A percentile compares a stretch with the other conserved stretches of the same genome.
Evolutionary conservation across 1,140 invertebrate genomes (phyloP).

Genomic region (Subanguina moxae): DNA sequence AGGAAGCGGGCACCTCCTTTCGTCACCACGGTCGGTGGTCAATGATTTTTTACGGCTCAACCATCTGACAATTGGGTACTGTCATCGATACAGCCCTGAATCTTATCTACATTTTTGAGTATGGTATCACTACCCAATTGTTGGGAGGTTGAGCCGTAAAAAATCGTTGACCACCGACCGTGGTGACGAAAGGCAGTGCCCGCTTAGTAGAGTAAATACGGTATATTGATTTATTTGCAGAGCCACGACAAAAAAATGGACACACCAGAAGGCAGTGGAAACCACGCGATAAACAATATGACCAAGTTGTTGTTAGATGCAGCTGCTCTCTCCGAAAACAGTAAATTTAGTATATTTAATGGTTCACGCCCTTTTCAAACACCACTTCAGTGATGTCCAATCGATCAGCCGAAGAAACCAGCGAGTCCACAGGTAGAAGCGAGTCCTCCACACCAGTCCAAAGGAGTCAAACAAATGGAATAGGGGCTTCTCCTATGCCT

Average conservation of each 20-base stretch:
- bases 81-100: no score
- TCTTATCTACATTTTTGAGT: no score
- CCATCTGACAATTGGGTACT: no score
- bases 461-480: constrained; percentile 14
- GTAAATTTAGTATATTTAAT: not conserved
- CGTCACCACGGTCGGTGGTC: no score
- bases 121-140: no score
- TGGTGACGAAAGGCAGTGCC: no score
- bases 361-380: not conserved
- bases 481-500: constrained; percentile 25
- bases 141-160: no score
- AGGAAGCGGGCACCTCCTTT: no score
- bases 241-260: constrained; percentile 12
- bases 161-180: no score
- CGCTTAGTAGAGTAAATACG: no score
- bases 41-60: no score
- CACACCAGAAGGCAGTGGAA: constrained; percentile 21
- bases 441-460: constrained; percentile 44
- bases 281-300: constrained; percentile 8
- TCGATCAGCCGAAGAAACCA: constrained; percentile 40
- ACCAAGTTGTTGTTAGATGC: constrained; percentile 15
- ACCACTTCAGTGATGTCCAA: constrained; percentile 22
- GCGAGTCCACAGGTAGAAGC: constrained; percentile 41
- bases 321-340: constrained; percentile 6
- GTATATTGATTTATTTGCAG: no score